These are phyloP conservation scores for Pantherophis vulpinus DNA, from an alignment of 2,797 vertebrate genomes.

Conservation along the genomic window DNA sequence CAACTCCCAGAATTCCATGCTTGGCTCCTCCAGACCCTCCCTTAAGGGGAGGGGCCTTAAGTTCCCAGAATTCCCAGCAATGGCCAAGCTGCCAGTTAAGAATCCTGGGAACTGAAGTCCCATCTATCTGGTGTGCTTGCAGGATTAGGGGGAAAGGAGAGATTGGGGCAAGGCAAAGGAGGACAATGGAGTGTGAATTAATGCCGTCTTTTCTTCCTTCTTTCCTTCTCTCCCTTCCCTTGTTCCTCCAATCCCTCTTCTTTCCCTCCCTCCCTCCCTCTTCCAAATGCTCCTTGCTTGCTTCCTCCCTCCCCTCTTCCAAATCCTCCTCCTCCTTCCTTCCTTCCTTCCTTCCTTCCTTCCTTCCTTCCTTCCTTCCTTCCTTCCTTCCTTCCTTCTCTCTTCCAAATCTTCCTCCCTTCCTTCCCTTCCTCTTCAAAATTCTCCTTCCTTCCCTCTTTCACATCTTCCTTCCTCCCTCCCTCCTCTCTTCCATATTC, in stretches of 20 bases:
- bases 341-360: no score
- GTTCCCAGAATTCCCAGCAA: not conserved
- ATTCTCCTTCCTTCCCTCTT: no score
- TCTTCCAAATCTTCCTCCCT: no score
- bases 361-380: no score
- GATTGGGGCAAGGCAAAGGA: not conserved
- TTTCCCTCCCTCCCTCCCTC: not conserved
- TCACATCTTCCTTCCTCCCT: no score
- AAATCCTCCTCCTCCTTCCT: no score
- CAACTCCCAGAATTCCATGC: not conserved
- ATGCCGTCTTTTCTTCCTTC: not conserved
- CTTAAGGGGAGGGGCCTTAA: not conserved
- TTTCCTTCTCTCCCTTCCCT: no score
- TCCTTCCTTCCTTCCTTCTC: no score
- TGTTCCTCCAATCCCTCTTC: not conserved
- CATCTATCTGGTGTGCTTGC: not conserved
- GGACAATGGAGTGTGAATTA: not conserved
- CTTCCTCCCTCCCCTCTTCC: fast-evolving
- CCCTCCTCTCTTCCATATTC: no score
- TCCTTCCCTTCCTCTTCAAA: no score
- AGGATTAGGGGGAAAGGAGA: not conserved
- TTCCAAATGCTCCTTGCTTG: no score
- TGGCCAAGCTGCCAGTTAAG: not conserved
- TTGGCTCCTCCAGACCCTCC: no score
- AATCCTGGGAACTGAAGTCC: not conserved